Evolutionary conservation across 2,888 invertebrate genomes (phyloP).

Genomic region (Synergus japonicus): DNA sequence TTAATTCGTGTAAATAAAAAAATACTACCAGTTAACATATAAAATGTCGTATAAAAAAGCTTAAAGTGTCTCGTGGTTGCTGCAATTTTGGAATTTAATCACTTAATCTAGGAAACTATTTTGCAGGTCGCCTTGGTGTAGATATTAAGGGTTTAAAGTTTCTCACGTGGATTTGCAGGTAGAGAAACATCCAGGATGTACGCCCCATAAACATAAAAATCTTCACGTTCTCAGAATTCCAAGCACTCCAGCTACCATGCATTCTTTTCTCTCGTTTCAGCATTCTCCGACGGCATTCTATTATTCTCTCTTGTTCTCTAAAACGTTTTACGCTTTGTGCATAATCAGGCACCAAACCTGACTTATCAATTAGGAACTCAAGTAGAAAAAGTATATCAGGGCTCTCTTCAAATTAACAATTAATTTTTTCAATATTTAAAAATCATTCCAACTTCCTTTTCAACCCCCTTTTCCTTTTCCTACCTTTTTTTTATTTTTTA

Average conservation of each 20-base stretch:
- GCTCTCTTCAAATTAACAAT: neutral
- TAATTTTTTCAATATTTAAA: too few species aligned
- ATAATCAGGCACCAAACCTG: constrained; percentile 50
- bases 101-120: constrained; percentile 32
- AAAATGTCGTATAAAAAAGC: constrained; percentile 35
- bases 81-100: constrained; percentile 37
- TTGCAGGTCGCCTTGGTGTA: constrained; percentile 9
- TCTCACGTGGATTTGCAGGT: constrained; percentile 42
- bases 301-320: constrained; percentile 10
- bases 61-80: constrained; percentile 25
- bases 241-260: constrained; percentile 20
- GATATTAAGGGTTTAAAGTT: constrained; percentile 42
- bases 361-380: constrained; percentile 12
- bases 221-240: constrained; percentile 19
- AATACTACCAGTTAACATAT: neutral
- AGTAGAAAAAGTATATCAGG: constrained; percentile 8
- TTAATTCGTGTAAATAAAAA: neutral
- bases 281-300: neutral
- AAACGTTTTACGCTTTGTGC: constrained; percentile 45
- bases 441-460: too few species aligned
- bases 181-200: constrained; percentile 46
- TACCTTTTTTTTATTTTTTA: too few species aligned
- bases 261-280: constrained; percentile 31
- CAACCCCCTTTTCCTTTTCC: too few species aligned
- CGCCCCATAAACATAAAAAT: constrained; percentile 37